Evolutionary conservation across 2,113 vertebrate genomes (phyloP), one percentile per base, ranked within the genome.

Genomic region (Mandrillus leucophaeus): DNA sequence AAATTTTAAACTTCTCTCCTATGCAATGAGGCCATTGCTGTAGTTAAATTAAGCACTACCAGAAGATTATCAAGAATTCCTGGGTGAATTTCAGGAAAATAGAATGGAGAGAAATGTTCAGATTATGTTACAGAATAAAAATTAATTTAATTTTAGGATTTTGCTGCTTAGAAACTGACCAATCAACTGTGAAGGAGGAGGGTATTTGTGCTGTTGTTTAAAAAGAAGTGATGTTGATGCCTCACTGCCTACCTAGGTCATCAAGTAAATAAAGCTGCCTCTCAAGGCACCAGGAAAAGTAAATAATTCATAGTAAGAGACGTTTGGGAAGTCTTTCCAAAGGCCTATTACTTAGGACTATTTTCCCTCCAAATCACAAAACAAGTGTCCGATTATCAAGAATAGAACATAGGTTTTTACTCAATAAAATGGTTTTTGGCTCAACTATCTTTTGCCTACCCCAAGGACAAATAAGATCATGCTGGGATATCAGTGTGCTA

Each of bases 91-190:
- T 93, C 76, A 83, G 70, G 45, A 72, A 90, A 95, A 88, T 0
- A 59, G 7, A 93, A 50, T 20, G 78, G 16, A 73, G 61, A 45
- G 30, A 97, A 97, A 92, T 38, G 23, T 38, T 90, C 32, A 95
- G 72, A 93, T 90, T 86, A 82, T 70, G 1, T 90, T 92, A 89
- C 32, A 90, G 40, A 97, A 94, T 66, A 96, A 90, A 97, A 97
- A 81, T 50, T 80, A 45, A 92, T 61, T 50, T 66, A 66, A 91
- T 84, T 61, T 91, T 22, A 66, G 75, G 43, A 78, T 92, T 86
- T 94, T 70, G 43, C 30, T 72, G 66, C 55, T 94, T 94, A 78
- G 66, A 95, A 91, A 80, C 43, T 35, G 30, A 92, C 30, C 23
- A 22, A 30, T 55, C 10, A 86, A 82, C 45, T 87, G 13, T 70